Base-by-base conservation (phyloP, 2,888 invertebrate genomes). In the Oscheius sp. region DNA sequence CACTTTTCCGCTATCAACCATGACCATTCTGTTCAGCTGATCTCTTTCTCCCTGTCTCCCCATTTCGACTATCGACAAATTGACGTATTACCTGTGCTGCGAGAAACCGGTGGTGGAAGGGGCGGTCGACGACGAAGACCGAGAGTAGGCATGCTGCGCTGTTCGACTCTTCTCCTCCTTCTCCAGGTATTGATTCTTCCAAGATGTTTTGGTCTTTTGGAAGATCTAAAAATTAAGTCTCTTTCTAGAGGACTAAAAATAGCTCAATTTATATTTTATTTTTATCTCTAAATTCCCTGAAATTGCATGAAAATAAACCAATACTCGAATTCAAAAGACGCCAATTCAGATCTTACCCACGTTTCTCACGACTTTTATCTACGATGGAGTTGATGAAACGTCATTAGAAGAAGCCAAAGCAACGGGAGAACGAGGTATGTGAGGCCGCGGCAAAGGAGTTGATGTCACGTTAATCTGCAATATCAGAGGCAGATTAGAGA, bases 381-480 rank as follows among this genome's bases (percentile, higher is more conserved):
- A 65, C 33, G 41, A 24, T 4, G 65, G 28, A 20, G 65, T 65
- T 8, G 54, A 65, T 12, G 65, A 65, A n/a, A 17, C 8, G 12
- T 36, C 45, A n/a, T 24, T 65, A 20, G 32, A 45, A n/a, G 56
- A 51, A 30, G 65, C 65, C 32, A 36, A 45, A 26, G 44, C 17
- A 24, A 65, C 33, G 12, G 65, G 65, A 28, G 47, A 65, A 30
- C 65, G 44, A 65, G 65, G 65, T 65, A 51, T 30, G 63, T 38
- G 65, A 44, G 30, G 54, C n/a, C 2, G 20, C 3, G 20, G 50
- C 28, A 20, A n/a, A n/a, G n/a, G n/a, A n/a, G n/a, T n/a, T 36
- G 36, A 36, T 36, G 36, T 36, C 36, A 36, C 36, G 14, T 36
- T 36, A 36, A 36, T 36, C 36, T 14, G 14, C 36, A 36, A 9